Base-by-base conservation (phyloP, 30 jellyfish, hydroid and myxozoan species). In the Aurelia sp. region DNA sequence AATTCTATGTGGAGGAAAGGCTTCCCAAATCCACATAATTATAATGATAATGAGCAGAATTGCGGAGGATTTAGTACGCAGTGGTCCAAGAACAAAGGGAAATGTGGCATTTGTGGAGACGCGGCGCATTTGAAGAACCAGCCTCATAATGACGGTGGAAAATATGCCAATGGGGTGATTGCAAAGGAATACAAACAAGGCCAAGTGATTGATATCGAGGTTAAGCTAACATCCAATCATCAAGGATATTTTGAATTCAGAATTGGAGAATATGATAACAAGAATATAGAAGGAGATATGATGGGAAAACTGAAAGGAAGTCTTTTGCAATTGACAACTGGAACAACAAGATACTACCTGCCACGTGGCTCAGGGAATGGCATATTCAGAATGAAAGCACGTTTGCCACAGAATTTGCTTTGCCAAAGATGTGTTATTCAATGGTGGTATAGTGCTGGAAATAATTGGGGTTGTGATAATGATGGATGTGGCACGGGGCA, bases 61-160 rank as follows among this genome's bases (percentile, higher is more conserved):
- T 92, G 98, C 63, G 98, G 98, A 5, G 98, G 98, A 13, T 78
- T 75, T 71, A 69, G 86, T 31, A 77, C 81, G 15, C 94, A 89
- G 30, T 82, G 94, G 90, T 59, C 30, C 59, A 73, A 68, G 33
- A 92, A 92, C 67, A 63, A 77, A 11, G 98, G 98, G 27, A 83
- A 89, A 59, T 92, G 98, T 63, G 98, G 98, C 16, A 95, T 92
- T 27, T 92, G 98, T 61, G 98, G 98, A 6, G 98, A 92, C 73
- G 82, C 98, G 5, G 89, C 71, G 10, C 87, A 89, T 47, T 78
- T 81, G 63, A 83, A 69, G 58, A 72, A 79, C 67, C 98, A 92
- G 55, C 55, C 55, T 44, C 55, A 44, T 74, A 74, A 68, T 69
- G 76, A 72, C 47, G 90, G 86, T 50, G 97, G 98, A 44, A 84